Evolutionary conservation across 2,797 vertebrate genomes (phyloP).

Genomic region (Siniperca scherzeri): DNA sequence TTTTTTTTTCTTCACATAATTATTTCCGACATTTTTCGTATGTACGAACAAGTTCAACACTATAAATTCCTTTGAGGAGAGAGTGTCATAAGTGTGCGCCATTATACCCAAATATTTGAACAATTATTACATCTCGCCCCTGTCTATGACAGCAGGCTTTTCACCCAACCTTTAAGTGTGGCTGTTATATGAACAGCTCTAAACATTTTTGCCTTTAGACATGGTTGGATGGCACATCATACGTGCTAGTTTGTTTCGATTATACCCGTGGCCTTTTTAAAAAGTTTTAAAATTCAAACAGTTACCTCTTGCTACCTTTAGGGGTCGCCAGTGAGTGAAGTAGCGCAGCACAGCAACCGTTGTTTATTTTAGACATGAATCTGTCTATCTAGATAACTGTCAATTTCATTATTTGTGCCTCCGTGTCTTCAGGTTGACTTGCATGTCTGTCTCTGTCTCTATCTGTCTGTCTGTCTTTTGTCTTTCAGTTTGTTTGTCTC

Average conservation of each 20-base stretch:
- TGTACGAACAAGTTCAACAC: too few species aligned
- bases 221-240: background rate
- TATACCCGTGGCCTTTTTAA: background rate
- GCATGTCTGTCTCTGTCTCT: constrained; percentile 14
- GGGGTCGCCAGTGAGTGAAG: constrained; percentile 17
- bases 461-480: constrained; percentile 8
- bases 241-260: background rate
- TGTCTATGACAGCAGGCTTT: too few species aligned
- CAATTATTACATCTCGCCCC: too few species aligned
- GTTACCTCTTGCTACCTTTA: constrained; percentile 10
- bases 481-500: constrained; percentile 1
- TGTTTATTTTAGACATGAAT: constrained; percentile 8
- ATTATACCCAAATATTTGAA: too few species aligned
- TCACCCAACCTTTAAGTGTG: too few species aligned
- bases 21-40: too few species aligned
- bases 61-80: too few species aligned
- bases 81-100: too few species aligned
- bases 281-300: too few species aligned
- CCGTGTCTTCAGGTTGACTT: constrained; percentile 24
- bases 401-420: background rate
- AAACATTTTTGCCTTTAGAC: background rate
- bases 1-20: too few species aligned
- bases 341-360: background rate
- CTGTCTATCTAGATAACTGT: constrained; percentile 3
- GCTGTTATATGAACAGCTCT: too few species aligned